Percentiles rank a stretch among this genome's conserved stretches.
These are phyloP conservation scores for Mongoloraphidia duomilia DNA, from an alignment of 2,888 invertebrate species.

Conservation along the genomic window DNA sequence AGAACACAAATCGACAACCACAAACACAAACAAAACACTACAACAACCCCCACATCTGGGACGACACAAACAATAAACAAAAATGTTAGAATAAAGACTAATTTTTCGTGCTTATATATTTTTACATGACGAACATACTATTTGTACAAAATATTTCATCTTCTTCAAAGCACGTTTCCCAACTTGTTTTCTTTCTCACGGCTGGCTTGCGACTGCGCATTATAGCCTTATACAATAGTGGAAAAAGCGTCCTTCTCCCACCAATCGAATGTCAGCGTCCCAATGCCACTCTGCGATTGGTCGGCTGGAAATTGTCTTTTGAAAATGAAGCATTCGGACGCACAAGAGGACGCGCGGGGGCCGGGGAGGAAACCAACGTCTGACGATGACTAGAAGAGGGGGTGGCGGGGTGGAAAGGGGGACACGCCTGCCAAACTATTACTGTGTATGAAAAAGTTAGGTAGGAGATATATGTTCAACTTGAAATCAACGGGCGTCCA, in stretches of 20 bases:
- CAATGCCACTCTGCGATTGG: not conserved
- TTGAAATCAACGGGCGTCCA: constrained; percentile 4
- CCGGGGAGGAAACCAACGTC: too few species aligned
- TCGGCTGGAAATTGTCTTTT: constrained; percentile 1
- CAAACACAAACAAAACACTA: not conserved
- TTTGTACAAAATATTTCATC: too few species aligned
- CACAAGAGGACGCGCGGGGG: not conserved
- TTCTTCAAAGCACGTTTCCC: too few species aligned
- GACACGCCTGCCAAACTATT: too few species aligned
- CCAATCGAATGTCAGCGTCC: constrained; percentile 1
- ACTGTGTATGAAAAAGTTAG: too few species aligned
- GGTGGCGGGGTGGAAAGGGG: too few species aligned
- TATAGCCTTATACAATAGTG: not conserved
- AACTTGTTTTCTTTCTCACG: too few species aligned
- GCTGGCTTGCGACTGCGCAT: not conserved
- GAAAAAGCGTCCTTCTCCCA: constrained; percentile 6
- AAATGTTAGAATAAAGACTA: too few species aligned
- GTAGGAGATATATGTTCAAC: too few species aligned
- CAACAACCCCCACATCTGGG: not conserved
- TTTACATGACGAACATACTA: too few species aligned
- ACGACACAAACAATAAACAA: not conserved
- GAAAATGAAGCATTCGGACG: constrained; percentile 1
- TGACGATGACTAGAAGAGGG: too few species aligned
- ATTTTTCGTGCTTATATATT: too few species aligned
- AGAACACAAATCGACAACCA: not conserved